Evolutionary conservation across 2,888 invertebrate species (phyloP).

Genomic region (Athalia rosae): DNA sequence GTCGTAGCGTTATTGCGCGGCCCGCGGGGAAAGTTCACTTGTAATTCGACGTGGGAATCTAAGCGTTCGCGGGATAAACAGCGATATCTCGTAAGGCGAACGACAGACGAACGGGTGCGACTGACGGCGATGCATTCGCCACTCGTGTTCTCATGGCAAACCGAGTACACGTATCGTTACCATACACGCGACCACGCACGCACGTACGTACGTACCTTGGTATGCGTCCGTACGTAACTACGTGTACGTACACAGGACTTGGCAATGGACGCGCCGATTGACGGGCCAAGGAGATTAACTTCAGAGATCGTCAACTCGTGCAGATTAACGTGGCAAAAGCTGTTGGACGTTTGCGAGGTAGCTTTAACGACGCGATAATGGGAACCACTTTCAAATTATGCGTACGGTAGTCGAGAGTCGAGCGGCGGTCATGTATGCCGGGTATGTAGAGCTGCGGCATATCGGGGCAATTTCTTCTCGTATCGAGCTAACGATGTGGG

Average conservation of each 20-base stretch:
- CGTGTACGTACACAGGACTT: too few species aligned
- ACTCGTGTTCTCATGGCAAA: conserved; percentile 32
- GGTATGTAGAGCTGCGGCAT: not conserved
- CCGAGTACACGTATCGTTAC: conserved; percentile 43
- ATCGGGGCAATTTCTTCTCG: conserved; percentile 17
- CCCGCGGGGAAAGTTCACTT: too few species aligned
- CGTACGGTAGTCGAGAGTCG: conserved; percentile 37
- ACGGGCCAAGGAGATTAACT: conserved; percentile 66
- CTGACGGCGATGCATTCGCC: conserved; percentile 56
- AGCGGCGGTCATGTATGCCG: conserved; percentile 12
- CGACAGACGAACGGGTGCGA: conserved; percentile 49
- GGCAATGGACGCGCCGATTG: conserved; percentile 55
- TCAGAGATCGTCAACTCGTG: conserved; percentile 55
- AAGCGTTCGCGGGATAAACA: not conserved
- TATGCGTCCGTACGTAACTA: conserved; percentile 4
- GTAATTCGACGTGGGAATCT: not conserved
- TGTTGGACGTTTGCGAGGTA: not conserved
- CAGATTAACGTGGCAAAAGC: not conserved
- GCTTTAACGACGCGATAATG: not conserved
- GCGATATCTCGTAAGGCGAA: not conserved
- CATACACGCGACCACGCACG: conserved; percentile 45
- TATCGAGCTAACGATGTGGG: not conserved
- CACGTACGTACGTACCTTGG: conserved; percentile 41
- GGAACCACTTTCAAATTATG: conserved; percentile 40
- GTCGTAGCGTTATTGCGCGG: too few species aligned